Evolutionary conservation across 2,113 vertebrate species (phyloP).

Genomic region (Cyprinodon variegatus): DNA sequence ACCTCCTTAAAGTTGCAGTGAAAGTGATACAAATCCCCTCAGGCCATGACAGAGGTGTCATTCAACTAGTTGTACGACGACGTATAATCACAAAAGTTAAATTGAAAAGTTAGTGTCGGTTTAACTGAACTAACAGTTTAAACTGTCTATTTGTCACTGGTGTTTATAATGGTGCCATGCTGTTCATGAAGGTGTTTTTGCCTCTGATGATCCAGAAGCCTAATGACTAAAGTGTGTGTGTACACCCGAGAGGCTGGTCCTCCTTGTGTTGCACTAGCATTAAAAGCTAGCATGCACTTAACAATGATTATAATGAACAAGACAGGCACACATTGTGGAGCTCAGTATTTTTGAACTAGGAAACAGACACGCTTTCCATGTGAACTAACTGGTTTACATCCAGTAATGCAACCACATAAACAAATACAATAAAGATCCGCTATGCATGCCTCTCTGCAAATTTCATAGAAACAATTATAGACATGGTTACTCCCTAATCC

Average conservation of each 20-base stretch:
- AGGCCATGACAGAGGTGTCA: too few relatives aligned
- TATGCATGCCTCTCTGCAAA: slow-evolving; percentile 27
- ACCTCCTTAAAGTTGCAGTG: too few relatives aligned
- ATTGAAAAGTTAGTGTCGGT: background rate
- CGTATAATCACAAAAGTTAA: too few relatives aligned
- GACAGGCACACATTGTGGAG: slow-evolving; percentile 12
- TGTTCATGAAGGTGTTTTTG: slow-evolving; percentile 45
- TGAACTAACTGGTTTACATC: slow-evolving; percentile 6
- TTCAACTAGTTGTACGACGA: too few relatives aligned
- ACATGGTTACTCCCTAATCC: slow-evolving; percentile 27
- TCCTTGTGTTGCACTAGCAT: slow-evolving; percentile 1
- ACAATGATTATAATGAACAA: slow-evolving; percentile 22
- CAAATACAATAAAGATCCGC: slow-evolving; percentile 19
- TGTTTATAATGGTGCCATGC: slow-evolving; percentile 37
- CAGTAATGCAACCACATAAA: slow-evolving; percentile 15
- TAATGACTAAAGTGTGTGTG: slow-evolving; percentile 52
- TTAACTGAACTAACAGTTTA: slow-evolving; percentile 28
- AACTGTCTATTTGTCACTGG: slow-evolving; percentile 15
- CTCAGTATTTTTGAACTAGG: slow-evolving; percentile 2
- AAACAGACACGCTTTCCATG: slow-evolving; percentile 7
- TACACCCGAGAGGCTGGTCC: slow-evolving; percentile 29
- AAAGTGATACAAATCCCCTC: too few relatives aligned
- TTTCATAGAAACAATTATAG: slow-evolving; percentile 20
- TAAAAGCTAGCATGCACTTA: background rate
- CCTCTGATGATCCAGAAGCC: slow-evolving; percentile 33